Conservation (phyloP, 2,113 vertebrate species). For the Stomatorhinus ivindoensis region DNA sequence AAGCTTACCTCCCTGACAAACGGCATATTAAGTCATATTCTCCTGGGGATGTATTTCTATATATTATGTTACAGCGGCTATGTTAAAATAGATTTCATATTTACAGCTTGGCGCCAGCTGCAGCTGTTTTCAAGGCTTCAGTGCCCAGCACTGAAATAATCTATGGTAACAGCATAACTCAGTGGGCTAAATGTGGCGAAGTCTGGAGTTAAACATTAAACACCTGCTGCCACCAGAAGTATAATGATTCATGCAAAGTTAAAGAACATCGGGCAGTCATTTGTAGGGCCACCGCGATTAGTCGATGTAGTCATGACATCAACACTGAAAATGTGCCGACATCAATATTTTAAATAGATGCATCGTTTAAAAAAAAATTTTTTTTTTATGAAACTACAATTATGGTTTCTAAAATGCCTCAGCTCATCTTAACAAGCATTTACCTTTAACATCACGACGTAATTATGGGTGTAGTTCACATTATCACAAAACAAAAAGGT, state of each 20-base stretch:
- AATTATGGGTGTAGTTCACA: too few species aligned
- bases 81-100: slow-evolving; percentile 54
- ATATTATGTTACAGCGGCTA: slow-evolving; percentile 52
- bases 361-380: too few species aligned
- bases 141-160: slow-evolving; percentile 52
- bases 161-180: slow-evolving; percentile 29
- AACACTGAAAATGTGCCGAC: too few species aligned
- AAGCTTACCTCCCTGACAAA: background rate
- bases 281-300: too few species aligned
- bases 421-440: too few species aligned
- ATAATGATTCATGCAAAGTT: background rate
- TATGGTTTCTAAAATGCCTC: too few species aligned
- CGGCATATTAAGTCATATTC: background rate
- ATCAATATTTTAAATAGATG: too few species aligned
- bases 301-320: too few species aligned
- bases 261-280: background rate
- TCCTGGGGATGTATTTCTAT: slow-evolving; percentile 26
- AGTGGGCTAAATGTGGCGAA: slow-evolving; percentile 50
- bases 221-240: slow-evolving; percentile 24
- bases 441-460: too few species aligned
- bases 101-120: slow-evolving; percentile 43
- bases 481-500: too few species aligned
- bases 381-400: too few species aligned
- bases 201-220: slow-evolving; percentile 32
- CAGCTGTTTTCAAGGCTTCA: slow-evolving; percentile 49